Evolutionary conservation across 1,140 invertebrate species (phyloP), one percentile per base, ranked within the genome.

Genomic region (Zaprionus tsacasi): DNA sequence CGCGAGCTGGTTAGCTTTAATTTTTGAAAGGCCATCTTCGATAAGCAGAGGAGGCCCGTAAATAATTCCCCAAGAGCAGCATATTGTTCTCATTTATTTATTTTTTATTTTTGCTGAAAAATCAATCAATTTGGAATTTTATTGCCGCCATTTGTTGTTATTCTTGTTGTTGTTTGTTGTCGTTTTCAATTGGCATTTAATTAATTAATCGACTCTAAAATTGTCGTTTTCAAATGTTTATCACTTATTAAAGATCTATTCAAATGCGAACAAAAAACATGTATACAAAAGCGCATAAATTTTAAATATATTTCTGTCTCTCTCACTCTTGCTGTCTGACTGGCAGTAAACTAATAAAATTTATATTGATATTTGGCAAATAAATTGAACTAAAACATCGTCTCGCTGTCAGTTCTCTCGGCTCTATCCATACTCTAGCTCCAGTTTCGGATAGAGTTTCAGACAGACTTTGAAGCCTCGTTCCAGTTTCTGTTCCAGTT

Each of bases 161-260:
- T 57, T 65, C 38, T 54, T 43, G 43, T 69, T 43, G 43, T 69
- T 78, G 40, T 4, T 70, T 57, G 68, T 65, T 80, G 77, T 60
- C 77, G 63, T 66, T 70, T 87, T 87, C 82, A 88, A 87, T 87
- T 87, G 83, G 30, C 82, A 80, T 87, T 88, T 88, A 88, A 88
- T 87, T 87, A 87, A 87, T 87, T 87, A 87, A 87, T 82, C 82
- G 82, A 88, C 82, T 88, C 77, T 82, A 80, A 83, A 88, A 80
- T 88, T 88, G 77, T 82, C 83, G 76, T 78, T 83, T 64, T 52
- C 58, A 82, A 79, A 70, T 75, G 67, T 78, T 87, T 87, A 87
- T 87, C 82, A 78, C 80, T 82, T 87, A 80, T 88, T 75, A 82
- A 88, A 87, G 77, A 87, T 88, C 82, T 88, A 88, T 87, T 86